Base-by-base conservation (phyloP, 2,797 vertebrate genomes). In the Pipistrellus pipistrellus region DNA sequence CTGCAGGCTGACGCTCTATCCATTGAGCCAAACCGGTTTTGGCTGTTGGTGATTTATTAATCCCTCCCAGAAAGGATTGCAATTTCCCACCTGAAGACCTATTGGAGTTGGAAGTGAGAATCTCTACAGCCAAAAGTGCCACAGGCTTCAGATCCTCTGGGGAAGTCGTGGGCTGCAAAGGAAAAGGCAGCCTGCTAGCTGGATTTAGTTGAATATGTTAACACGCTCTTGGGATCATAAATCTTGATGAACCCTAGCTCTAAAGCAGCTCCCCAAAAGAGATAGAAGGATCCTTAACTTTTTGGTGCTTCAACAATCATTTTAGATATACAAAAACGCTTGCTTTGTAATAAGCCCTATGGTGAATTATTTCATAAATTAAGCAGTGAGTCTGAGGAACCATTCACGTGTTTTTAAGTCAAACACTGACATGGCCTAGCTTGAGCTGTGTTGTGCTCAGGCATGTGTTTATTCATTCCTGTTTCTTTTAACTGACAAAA, bases 341-440 rank as follows among this genome's bases (percentile, higher is more conserved):
- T 83, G 27, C 23, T 88, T 73, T 68, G 81, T 71, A 88, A 46
- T 27, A 32, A 69, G n/a, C 18, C 3, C 13, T 53, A 80, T 38
- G 15, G 10, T 68, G 68, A 81, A 51, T 73, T 53, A 68, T 96
- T 95, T 91, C 17, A 84, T 57, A 86, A 95, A 80, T 76, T 48
- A 73, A 20, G 25, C 5, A 17, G 12, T 6, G 10, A 69, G 35
- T 72, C 59, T 13, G 68, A 76, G 46, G 69, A 85, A 46, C 25
- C 18, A 59, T 27, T 32, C 10, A 5, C 8, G 7, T 17, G 14
- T 90, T 23, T 92, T 69, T 48, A 66, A 77, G 41, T 55, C 48
- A 57, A 35, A 69, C 14, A 1, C 32, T 84, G 62, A 84, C 82
- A 88, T 68, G 4, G 46, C 77, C 93, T 62, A 38, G 23, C 48